phyloP scores from a whole-genome alignment of 2,888 invertebrate species.

The Mimachlamys varia region DNA sequence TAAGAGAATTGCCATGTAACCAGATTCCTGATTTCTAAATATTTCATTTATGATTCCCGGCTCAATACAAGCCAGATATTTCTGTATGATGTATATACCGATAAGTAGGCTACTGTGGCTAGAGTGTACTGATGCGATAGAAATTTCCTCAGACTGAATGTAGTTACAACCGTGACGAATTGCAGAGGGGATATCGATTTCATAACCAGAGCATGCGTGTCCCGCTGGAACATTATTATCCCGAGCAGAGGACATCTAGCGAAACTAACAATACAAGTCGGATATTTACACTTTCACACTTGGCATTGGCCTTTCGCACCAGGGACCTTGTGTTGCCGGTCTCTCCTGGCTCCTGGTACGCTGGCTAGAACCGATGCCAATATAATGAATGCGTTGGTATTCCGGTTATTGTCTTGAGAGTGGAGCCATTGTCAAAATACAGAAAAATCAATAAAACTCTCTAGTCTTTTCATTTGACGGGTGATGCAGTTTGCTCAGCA shows the following conservation, averaged over 20 bases:
- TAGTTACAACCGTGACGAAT: not conserved
- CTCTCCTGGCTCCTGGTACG: not conserved
- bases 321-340: slow-evolving; percentile 5
- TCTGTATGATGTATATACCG: not conserved
- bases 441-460: slow-evolving; percentile 4
- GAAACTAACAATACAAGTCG: not conserved
- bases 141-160: not conserved
- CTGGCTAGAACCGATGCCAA: slow-evolving; percentile 6
- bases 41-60: not conserved
- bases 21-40: not conserved
- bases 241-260: not conserved
- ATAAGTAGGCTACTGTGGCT: not conserved
- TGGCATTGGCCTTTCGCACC: slow-evolving; percentile 20
- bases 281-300: slow-evolving; percentile 33
- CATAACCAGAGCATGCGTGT: not conserved
- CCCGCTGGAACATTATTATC: not conserved
- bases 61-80: not conserved
- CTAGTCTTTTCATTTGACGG: slow-evolving; percentile 3
- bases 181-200: not conserved
- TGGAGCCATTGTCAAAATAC: slow-evolving; percentile 18
- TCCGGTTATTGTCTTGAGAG: slow-evolving; percentile 25
- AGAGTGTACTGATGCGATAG: slow-evolving; percentile 6
- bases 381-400: slow-evolving; percentile 26
- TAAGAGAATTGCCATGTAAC: not conserved
- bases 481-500: not conserved